phyloP scores from a whole-genome alignment of 1,140 invertebrate genomes.

The Drosophila nasuta region DNA sequence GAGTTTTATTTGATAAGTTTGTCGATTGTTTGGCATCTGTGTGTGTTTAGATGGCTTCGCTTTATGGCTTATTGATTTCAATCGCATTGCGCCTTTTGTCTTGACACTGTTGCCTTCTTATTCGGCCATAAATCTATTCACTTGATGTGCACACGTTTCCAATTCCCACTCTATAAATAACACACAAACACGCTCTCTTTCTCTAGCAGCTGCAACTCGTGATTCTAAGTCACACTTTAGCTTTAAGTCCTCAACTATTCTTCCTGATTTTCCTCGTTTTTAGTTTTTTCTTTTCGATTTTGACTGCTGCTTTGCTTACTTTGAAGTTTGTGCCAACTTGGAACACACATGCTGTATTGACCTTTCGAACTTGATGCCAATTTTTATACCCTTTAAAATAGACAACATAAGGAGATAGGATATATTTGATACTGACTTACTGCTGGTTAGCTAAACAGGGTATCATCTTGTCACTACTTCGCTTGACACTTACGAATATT shows the following conservation, averaged over 20 bases:
- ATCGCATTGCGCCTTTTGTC: constrained; percentile 58
- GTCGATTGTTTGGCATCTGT: constrained; percentile 26
- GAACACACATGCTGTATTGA: constrained; percentile 40
- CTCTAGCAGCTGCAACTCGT: constrained; percentile 32
- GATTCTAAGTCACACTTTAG: background rate
- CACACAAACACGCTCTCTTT: background rate
- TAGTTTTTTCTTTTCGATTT: background rate
- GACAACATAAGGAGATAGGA: background rate
- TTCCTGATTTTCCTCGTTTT: too few relatives aligned
- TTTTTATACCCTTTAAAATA: constrained; percentile 19
- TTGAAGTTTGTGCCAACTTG: constrained; percentile 30
- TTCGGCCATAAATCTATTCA: constrained; percentile 66
- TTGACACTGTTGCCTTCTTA: constrained; percentile 27
- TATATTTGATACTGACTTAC: background rate
- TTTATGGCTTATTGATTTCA: constrained; percentile 79
- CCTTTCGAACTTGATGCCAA: constrained; percentile 28
- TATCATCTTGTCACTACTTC: background rate
- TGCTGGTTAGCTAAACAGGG: constrained; percentile 1
- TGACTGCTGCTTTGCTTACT: constrained; percentile 15
- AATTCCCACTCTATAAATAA: constrained; percentile 42
- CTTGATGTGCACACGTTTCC: constrained; percentile 45
- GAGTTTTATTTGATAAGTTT: constrained; percentile 74
- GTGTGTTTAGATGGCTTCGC: constrained; percentile 35
- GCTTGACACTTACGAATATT: background rate
- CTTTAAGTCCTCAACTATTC: constrained; percentile 12